Base-by-base conservation (phyloP, 2,888 invertebrate species). In the Miltochrista miniata region DNA sequence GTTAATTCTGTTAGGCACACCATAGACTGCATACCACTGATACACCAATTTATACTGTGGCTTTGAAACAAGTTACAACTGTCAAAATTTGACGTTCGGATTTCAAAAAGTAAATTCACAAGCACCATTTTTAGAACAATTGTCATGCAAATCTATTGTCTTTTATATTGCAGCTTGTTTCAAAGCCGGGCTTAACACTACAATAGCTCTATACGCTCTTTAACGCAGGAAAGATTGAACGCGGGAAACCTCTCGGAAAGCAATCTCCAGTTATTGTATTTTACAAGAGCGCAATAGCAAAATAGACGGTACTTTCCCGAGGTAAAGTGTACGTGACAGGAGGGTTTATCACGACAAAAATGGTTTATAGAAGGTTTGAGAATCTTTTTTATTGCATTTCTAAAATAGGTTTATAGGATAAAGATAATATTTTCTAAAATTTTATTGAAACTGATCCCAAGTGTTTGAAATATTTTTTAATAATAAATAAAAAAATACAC, bases 1-100 rank as follows among this genome's bases (percentile, higher is more conserved):
- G 68, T 80, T 79, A 81, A 72, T 76, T 59, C 54, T 57, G 62
- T 66, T 63, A 59, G 56, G 61, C n/a, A 50, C 48, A 51, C 45
- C 41, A 47, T 42, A 50, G 24, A 49, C 30, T 47, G 14, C 5
- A 51, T 15, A 45, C 48, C 56, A 35, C 33, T 45, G 40, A 4
- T 11, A 38, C 11, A 44, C 48, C 51, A 29, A 24, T 18, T 35
- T 49, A 42, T 11, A 54, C 15, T 35, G 41, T 13, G 43, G 15
- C 49, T 53, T 61, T 50, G 45, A 30, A 58, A 33, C 41, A 50
- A 56, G 54, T 12, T 43, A 31, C 31, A 30, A 15, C 38, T 5
- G 36, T 38, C n/a, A 35, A 36, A 14, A 44, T 13, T 36, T 29
- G 9, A n/a, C 36, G 14, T 30, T 13, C 29, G 7, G 8, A 44